phyloP scores from a whole-genome alignment of 2,113 vertebrate species.

The Corydoras maculifer region DNA sequence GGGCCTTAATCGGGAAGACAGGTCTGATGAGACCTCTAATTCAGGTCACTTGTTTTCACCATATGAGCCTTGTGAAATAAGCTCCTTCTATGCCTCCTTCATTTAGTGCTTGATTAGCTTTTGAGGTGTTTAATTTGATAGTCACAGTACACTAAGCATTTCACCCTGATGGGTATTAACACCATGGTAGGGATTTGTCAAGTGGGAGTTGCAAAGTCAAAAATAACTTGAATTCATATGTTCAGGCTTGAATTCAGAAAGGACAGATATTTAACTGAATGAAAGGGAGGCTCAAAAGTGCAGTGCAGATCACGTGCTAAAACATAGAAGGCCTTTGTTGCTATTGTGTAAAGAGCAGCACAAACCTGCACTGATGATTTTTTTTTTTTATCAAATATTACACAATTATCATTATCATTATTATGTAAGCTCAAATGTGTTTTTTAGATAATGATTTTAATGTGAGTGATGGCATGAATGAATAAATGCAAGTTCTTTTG shows the following conservation, averaged over 20 bases:
- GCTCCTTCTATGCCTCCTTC: constrained; percentile 54
- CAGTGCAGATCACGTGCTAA: no score
- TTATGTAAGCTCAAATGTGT: no score
- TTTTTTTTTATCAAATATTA: no score
- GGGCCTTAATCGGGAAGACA: constrained; percentile 58
- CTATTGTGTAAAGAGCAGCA: no score
- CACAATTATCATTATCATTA: no score
- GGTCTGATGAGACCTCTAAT: constrained; percentile 59
- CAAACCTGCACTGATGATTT: no score
- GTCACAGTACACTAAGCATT: constrained; percentile 41
- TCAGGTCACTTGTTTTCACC: constrained; percentile 54
- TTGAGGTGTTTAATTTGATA: constrained; percentile 62
- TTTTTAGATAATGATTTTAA: no score
- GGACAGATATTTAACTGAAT: neutral
- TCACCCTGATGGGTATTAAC: constrained; percentile 40
- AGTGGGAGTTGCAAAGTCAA: constrained; percentile 34
- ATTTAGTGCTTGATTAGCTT: constrained; percentile 66
- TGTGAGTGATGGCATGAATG: no score
- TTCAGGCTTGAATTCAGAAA: neutral
- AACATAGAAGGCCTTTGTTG: no score
- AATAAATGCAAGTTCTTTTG: no score
- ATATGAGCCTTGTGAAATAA: constrained; percentile 42
- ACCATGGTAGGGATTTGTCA: constrained; percentile 34
- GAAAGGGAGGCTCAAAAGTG: no score
- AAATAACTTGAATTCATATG: constrained; percentile 24